These are phyloP conservation scores for Corythucha ciliata DNA, from an alignment of 2,888 invertebrate genomes.

Conservation along the genomic window DNA sequence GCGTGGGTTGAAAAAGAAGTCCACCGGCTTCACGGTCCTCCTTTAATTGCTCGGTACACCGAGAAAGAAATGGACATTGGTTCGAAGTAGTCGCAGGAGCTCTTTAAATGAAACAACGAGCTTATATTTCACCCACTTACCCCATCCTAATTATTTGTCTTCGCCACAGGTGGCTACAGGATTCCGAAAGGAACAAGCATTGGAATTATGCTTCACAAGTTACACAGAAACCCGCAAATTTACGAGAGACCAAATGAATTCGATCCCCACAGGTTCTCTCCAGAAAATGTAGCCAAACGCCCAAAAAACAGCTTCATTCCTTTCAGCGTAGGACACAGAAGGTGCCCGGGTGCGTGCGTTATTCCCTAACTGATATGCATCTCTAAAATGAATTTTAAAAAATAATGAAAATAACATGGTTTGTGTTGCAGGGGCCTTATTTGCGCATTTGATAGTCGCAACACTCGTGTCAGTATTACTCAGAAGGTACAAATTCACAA, in stretches of 20 bases:
- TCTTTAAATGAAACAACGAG: neutral
- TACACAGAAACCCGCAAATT: neutral
- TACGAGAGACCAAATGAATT: neutral
- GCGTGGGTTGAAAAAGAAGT: slow-evolving; percentile 18
- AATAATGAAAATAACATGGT: too few species aligned
- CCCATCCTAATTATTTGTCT: neutral
- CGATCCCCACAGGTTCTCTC: too few species aligned
- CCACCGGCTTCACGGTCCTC: slow-evolving; percentile 9
- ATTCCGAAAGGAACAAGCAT: neutral
- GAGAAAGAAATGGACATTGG: slow-evolving; percentile 3
- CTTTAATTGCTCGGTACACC: slow-evolving; percentile 1
- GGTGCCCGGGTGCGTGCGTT: neutral
- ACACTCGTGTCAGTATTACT: neutral
- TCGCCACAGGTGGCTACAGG: neutral
- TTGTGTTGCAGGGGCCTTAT: too few species aligned
- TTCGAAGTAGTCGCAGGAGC: neutral
- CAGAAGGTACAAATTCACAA: slow-evolving; percentile 4
- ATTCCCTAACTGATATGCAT: neutral
- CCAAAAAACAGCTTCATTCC: too few species aligned
- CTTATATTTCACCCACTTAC: neutral
- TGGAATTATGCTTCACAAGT: neutral
- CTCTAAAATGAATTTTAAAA: neutral
- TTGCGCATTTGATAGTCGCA: too few species aligned
- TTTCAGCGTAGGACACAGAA: neutral
- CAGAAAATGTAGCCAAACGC: too few species aligned